Evolutionary conservation across 2,888 invertebrate species (phyloP).

Genomic region (Catocala sponsa): DNA sequence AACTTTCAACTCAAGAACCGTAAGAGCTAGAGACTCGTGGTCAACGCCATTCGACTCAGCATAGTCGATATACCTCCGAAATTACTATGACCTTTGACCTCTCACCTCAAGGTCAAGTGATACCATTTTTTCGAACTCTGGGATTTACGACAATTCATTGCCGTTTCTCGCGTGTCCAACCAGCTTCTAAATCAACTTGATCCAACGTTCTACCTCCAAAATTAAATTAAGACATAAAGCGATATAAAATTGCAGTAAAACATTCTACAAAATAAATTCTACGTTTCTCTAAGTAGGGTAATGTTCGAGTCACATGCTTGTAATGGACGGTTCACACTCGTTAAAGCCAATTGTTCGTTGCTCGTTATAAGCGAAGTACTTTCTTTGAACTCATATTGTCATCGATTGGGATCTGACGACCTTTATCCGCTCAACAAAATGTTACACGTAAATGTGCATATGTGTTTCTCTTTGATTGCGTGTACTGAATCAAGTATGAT

Average conservation of each 20-base stretch:
- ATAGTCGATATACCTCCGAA: too few species aligned
- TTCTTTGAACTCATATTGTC: slow-evolving; percentile 31
- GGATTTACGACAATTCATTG: too few species aligned
- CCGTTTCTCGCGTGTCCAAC: too few species aligned
- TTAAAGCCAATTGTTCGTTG: slow-evolving; percentile 40
- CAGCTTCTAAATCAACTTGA: too few species aligned
- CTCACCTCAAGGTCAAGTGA: too few species aligned
- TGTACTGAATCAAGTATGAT: slow-evolving; percentile 12
- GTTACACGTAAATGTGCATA: slow-evolving; percentile 19
- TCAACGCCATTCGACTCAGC: too few species aligned
- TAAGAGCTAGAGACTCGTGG: too few species aligned
- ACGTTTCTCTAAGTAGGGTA: slow-evolving; percentile 30
- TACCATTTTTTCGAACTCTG: too few species aligned
- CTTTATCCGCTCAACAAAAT: slow-evolving; percentile 26
- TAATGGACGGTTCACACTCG: slow-evolving; percentile 36
- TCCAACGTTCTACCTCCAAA: background rate
- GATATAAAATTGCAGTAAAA: slow-evolving; percentile 4
- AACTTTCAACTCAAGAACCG: too few species aligned
- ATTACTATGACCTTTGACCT: too few species aligned
- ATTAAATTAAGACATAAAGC: slow-evolving; percentile 16
- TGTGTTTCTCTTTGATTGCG: slow-evolving; percentile 25
- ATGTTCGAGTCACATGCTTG: slow-evolving; percentile 39
- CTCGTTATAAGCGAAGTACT: slow-evolving; percentile 44
- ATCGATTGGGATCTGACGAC: slow-evolving; percentile 35
- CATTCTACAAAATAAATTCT: slow-evolving; percentile 23